phyloP scores from a whole-genome alignment of 2,888 invertebrate species.

The Pasiphila rectangulata region DNA sequence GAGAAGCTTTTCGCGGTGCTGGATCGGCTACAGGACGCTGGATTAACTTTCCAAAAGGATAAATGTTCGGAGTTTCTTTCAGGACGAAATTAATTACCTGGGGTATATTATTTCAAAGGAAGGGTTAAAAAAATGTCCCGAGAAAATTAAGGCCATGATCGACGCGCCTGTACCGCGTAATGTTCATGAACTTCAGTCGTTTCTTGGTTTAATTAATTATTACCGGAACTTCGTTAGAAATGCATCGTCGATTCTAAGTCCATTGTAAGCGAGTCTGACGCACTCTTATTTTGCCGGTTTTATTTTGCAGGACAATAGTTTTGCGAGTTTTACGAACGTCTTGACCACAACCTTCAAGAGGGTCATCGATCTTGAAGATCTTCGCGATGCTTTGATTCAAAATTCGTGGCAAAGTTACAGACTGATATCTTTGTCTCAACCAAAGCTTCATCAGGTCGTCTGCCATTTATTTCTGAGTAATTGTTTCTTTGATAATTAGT shows the following conservation, averaged over 20 bases:
- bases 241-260: background rate
- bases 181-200: slow-evolving; percentile 28
- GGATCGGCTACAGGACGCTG: too few species aligned
- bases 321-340: slow-evolving; percentile 21
- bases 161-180: slow-evolving; percentile 23
- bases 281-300: too few species aligned
- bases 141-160: slow-evolving; percentile 26
- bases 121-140: slow-evolving; percentile 11
- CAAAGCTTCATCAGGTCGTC: slow-evolving; percentile 22
- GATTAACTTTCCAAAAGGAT: too few species aligned
- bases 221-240: background rate
- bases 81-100: too few species aligned
- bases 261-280: too few species aligned
- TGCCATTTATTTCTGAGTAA: too few species aligned
- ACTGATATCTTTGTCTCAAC: slow-evolving; percentile 23
- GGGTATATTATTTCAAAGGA: too few species aligned
- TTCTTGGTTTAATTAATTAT: background rate
- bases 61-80: too few species aligned
- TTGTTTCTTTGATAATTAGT: too few species aligned
- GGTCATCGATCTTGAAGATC: slow-evolving; percentile 19
- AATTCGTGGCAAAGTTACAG: slow-evolving; percentile 25
- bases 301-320: too few species aligned
- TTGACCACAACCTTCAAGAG: slow-evolving; percentile 21
- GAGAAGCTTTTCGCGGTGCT: too few species aligned
- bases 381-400: slow-evolving; percentile 19